Evolutionary conservation across 2,113 vertebrate species (phyloP), one percentile per base, ranked within the genome.

Genomic region (Cololabis saira): DNA sequence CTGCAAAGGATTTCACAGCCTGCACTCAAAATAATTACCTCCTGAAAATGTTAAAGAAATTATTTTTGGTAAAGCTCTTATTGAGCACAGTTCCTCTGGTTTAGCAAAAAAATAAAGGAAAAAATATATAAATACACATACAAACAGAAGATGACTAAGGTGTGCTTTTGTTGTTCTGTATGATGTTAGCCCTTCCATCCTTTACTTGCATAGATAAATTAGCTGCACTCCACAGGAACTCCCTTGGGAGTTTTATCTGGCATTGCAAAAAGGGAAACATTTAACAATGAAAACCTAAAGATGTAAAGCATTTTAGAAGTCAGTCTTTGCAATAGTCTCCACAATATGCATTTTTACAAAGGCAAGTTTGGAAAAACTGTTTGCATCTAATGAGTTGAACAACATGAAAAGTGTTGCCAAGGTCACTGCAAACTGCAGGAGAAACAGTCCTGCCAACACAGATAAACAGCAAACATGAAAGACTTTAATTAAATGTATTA

Each of bases 401-500:
- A 37, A 61, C 50, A 77, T 58, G 33, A 37, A 73, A 65, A 61
- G 42, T 50, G 44, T 69, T 60, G 55, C 64, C 72, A 75, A 76
- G 81, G 80, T 77, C 69, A 72, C 43, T 40, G 49, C 41, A 71
- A 67, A 57, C 19, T 24, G 15, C 47, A 8, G 27, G 21, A 40
- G 61, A 76, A 30, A 56, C 43, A 69, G 77, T 50, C 13, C 21
- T 54, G 52, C 27, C 22, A 21, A 18, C 13, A 48, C 67, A 48
- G 74, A 83, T 72, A 78, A 79, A 63, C 55, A 37, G 4, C 44
- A 44, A 48, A 76, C 75, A 79, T 75, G 43, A 79, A 78, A 75
- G 62, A 44, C 24, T 63, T 67, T 49, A 51, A 82, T 72, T 67
- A 80, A 76, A 56, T 58, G 62, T 57, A 44, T 24, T 59, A 45